Evolutionary conservation across 2,113 vertebrate genomes (phyloP), one percentile per base, ranked within the genome.

Genomic region (Sorex fumeus): DNA sequence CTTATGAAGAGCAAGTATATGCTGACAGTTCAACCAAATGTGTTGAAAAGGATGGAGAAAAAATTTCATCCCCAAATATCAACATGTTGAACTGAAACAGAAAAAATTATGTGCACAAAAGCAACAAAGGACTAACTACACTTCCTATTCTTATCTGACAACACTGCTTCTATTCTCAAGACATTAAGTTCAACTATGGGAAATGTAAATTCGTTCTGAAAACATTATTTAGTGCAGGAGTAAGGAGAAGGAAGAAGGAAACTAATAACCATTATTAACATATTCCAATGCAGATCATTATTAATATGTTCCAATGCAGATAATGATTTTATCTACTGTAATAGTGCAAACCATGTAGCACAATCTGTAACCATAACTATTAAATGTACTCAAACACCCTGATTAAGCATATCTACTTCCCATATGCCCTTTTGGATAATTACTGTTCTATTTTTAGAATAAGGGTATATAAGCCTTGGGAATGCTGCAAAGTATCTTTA

Each of bases 401-500:
- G 9, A 19, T 8, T 0, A 47, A 3, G 2, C 78, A 77, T 71
- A n/a, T 47, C 6, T 2, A 30, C 28, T 50, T 67, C 43, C 23
- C 13, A 34, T 57, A 32, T 93, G 27, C 9, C 36, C 91, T 93
- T 88, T 80, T 60, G 67, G 43, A 18, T 45, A 84, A 62, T 67
- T 83, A 47, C 32, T 9, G 8, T 47, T 75, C 34, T 5, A 19
- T n/a, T 70, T 93, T 75, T 23, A 83, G 45, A 82, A 82, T 16
- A 94, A 87, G 9, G 16, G n/a, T 34, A 30, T 47, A 25, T 43
- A 62, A 15, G 6, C 15, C 60, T 88, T 45, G 70, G 32, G 64
- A 57, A 47, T 89, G 11, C 5, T 87, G 64, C 16, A 66, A 43
- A 64, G 79, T 84, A 27, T 93, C 23, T 88, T 89, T 82, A 62